These are phyloP conservation scores for Blastobasis adustella DNA, from an alignment of 2,888 invertebrate genomes.

Conservation along the genomic window DNA sequence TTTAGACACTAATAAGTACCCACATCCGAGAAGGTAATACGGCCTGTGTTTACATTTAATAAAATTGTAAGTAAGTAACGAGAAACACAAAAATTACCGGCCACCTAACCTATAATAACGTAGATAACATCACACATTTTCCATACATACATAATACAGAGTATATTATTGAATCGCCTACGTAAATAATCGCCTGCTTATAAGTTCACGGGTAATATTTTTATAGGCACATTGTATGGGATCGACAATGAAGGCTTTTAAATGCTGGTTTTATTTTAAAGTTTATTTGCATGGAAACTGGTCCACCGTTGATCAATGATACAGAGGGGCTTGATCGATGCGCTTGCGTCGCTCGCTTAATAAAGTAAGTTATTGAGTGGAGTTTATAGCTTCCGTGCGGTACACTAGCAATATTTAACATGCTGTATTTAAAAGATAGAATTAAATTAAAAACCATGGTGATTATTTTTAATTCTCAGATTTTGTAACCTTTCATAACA, in stretches of 20 bases:
- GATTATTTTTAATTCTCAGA: no score
- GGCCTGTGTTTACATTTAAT: no score
- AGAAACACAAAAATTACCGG: no score
- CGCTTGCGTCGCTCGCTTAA: constrained; percentile 17
- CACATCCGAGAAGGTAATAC: no score
- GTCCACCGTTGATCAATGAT: constrained; percentile 29
- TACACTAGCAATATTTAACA: no score
- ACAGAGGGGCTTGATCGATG: constrained; percentile 38
- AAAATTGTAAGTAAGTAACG: no score
- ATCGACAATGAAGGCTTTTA: constrained; percentile 1
- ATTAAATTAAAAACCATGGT: no score
- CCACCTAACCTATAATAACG: neutral
- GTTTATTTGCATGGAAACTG: constrained; percentile 27
- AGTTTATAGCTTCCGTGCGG: no score
- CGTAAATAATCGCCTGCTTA: neutral
- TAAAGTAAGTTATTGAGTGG: constrained; percentile 6
- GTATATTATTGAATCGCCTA: neutral
- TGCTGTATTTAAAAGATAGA: no score
- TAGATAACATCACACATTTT: neutral
- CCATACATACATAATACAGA: neutral
- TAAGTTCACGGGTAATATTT: neutral
- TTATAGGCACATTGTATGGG: neutral
- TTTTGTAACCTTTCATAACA: no score
- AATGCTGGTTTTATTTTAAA: constrained; percentile 6
- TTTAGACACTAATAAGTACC: no score